A percentile compares a stretch with the other conserved stretches of the same genome.
These are phyloP conservation scores for Orbicella faveolata DNA, from an alignment of 64 coral and sea anemone species.

Conservation along the genomic window DNA sequence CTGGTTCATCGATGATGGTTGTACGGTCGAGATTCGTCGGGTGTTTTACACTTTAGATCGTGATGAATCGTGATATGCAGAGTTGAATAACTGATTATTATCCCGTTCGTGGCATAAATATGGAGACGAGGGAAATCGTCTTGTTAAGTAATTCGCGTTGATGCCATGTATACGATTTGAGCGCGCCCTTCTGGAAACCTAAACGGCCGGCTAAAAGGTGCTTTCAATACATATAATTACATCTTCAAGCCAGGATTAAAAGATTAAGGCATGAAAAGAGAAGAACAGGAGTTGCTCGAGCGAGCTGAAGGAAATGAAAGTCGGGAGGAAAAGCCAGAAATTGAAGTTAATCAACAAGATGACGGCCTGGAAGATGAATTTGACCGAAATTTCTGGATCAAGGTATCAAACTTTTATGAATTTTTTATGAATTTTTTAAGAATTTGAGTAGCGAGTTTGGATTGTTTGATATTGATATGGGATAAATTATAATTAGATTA, in stretches of 20 bases:
- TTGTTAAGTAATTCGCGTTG: no score
- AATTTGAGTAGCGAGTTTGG: neutral
- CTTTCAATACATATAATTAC: no score
- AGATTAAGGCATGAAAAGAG: slow-evolving; percentile 10
- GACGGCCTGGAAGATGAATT: slow-evolving; percentile 75
- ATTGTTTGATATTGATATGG: no score
- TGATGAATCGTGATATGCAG: no score
- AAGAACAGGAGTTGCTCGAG: slow-evolving; percentile 40
- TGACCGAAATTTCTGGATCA: slow-evolving; percentile 80
- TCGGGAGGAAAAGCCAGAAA: slow-evolving; percentile 30
- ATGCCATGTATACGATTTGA: no score
- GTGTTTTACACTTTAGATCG: neutral
- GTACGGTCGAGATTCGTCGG: neutral
- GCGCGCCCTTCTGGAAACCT: no score
- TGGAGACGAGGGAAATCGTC: no score
- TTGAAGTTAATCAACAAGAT: neutral
- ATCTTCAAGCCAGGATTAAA: no score
- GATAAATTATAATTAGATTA: no score
- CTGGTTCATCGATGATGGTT: neutral
- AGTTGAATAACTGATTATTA: no score
- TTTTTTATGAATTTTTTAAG: neutral
- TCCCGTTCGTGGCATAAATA: no score
- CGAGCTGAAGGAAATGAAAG: neutral
- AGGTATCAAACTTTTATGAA: slow-evolving; percentile 11
- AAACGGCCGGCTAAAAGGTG: no score